Conservation (phyloP, 2,797 vertebrate species). For the Clarias pachynema region DNA sequence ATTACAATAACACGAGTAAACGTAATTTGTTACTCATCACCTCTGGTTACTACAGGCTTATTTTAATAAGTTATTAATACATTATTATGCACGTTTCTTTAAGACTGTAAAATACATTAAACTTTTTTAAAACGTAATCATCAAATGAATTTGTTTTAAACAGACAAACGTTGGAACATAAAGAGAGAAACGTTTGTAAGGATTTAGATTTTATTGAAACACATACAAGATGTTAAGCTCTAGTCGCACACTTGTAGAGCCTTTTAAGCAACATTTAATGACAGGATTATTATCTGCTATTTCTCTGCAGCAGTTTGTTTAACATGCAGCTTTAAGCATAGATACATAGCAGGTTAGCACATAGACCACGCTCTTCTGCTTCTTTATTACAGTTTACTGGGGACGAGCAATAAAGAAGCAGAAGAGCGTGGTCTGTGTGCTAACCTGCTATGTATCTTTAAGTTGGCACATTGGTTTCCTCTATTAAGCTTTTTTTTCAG, state of each 20-base stretch:
- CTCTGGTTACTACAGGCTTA: too few species aligned
- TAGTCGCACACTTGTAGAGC: not conserved
- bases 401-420: not conserved
- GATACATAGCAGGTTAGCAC: not conserved
- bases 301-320: not conserved
- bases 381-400: not conserved
- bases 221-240: not conserved
- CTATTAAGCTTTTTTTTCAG: not conserved
- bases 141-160: not conserved
- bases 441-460: too few species aligned
- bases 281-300: too few species aligned
- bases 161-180: not conserved
- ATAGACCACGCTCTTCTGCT: not conserved
- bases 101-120: not conserved
- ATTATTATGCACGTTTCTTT: not conserved
- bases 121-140: not conserved
- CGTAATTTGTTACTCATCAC: too few species aligned
- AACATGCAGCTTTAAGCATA: not conserved
- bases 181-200: not conserved
- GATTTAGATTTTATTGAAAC: not conserved
- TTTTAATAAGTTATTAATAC: not conserved
- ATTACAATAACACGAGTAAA: too few species aligned
- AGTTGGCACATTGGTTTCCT: not conserved
- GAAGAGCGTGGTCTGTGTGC: not conserved
- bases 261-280: not conserved